A percentile compares a stretch with the other conserved stretches of the same genome.
These are phyloP conservation scores for Sitta carolinensis DNA, from an alignment of 2,797 vertebrate genomes.

Conservation along the genomic window DNA sequence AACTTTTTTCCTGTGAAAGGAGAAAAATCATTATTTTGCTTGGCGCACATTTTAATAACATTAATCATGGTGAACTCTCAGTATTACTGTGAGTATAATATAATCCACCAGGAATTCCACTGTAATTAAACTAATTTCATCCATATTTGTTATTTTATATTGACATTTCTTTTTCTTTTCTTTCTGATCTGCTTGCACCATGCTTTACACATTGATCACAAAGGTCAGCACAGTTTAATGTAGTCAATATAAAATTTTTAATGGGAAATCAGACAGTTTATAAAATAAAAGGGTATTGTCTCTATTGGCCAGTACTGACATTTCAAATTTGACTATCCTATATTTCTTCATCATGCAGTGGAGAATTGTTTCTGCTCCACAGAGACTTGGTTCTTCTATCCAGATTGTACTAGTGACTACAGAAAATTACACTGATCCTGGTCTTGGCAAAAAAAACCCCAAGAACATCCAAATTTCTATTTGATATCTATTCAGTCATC, in stretches of 20 bases:
- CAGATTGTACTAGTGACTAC: neutral
- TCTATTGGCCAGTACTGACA: neutral
- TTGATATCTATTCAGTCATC: neutral
- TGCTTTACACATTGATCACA: constrained; percentile 5
- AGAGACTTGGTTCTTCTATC: neutral
- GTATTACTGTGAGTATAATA: neutral
- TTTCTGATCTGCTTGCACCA: constrained; percentile 4
- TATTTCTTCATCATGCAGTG: neutral
- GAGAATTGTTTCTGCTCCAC: neutral
- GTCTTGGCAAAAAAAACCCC: neutral
- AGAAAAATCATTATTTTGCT: constrained; percentile 26
- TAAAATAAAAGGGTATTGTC: neutral
- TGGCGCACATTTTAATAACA: constrained; percentile 38
- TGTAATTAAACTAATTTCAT: constrained; percentile 47
- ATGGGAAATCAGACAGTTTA: neutral
- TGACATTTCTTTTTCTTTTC: constrained; percentile 21
- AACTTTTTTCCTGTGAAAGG: constrained; percentile 14
- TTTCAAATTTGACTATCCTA: neutral
- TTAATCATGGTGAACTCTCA: constrained; percentile 17
- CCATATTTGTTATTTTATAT: constrained; percentile 22
- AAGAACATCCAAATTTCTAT: neutral
- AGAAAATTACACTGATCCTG: neutral
- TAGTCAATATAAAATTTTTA: neutral
- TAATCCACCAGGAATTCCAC: constrained; percentile 35
- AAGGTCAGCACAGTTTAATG: neutral